phyloP scores from a whole-genome alignment of 92 coral and sea anemone species.

The Parazoanthus atlanticus region DNA sequence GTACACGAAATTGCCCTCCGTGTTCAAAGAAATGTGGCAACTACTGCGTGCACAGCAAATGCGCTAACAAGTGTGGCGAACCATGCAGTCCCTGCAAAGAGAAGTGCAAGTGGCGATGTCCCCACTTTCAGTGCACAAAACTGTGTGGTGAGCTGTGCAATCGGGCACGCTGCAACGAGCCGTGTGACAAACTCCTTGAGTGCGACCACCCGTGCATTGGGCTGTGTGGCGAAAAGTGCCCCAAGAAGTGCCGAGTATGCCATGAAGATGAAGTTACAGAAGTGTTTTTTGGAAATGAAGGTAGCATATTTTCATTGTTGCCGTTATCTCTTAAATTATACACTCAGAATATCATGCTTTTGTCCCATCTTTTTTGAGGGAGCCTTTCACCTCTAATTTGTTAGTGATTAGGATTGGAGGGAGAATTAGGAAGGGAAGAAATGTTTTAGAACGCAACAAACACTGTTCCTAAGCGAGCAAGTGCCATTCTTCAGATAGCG shows the following conservation, averaged over 20 bases:
- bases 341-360: too few species aligned
- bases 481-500: too few species aligned
- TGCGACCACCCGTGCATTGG: slow-evolving; percentile 91
- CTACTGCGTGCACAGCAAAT: slow-evolving; percentile 85
- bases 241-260: slow-evolving; percentile 88
- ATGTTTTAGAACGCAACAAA: too few species aligned
- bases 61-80: slow-evolving; percentile 79
- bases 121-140: slow-evolving; percentile 63
- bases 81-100: slow-evolving; percentile 78
- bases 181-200: slow-evolving; percentile 55
- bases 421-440: too few species aligned
- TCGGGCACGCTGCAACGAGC: slow-evolving; percentile 74
- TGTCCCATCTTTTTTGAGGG: too few species aligned
- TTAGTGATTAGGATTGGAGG: too few species aligned
- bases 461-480: too few species aligned
- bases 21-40: slow-evolving; percentile 74
- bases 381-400: too few species aligned
- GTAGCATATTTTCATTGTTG: background rate
- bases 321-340: too few species aligned
- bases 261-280: slow-evolving; percentile 87
- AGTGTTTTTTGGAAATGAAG: slow-evolving; percentile 84
- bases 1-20: slow-evolving; percentile 95
- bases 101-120: slow-evolving; percentile 83
- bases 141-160: slow-evolving; percentile 82
- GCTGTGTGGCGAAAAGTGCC: slow-evolving; percentile 94